Evolutionary conservation across 2,888 invertebrate genomes (phyloP), one percentile per base, ranked within the genome.

Genomic region (Dryobota labecula): DNA sequence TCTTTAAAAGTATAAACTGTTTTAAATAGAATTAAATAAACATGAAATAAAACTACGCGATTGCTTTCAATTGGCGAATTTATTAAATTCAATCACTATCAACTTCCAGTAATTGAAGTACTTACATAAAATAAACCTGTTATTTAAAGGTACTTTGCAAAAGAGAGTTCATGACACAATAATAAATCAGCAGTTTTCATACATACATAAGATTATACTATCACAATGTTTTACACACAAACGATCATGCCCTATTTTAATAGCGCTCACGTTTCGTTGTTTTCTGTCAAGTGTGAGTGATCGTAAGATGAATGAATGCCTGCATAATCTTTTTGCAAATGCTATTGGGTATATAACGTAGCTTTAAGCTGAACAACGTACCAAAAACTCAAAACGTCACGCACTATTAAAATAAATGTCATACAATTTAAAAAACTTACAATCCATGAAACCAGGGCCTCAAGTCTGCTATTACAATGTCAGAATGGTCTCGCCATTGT

Each of bases 11-110:
- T 80, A 83, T 94, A 51, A 88, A 84, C 70, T 95, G 95, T 74
- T 94, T 92, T 90, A 93, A 92, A 85, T 90, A 90, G 80, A 80
- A 80, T 77, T 67, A 78, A 74, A 66, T 65, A 54, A 62, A 47
- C 18, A 57, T 61, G 72, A 90, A 94, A 93, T 92, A 88, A 95
- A 94, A 94, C 89, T 81, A 89, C 63, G 57, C 27, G 41, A 69
- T 65, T 80, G 82, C 80, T 90, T 91, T 92, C 86, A 88, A 90
- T 92, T 93, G 91, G 94, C 91, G 95, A 96, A 95, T 96, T 96
- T 95, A 96, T 95, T 96, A 94, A 95, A 95, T 96, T 96, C 95
- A 95, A 95, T 95, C 93, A 93, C 94, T 92, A 91, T 91, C 82
- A 90, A 94, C 94, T 94, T 94, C 94, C 92, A 94, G 93, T 92